Evolutionary conservation across 2,113 vertebrate genomes (phyloP), one percentile per base, ranked within the genome.

Genomic region (Steatornis caripensis): DNA sequence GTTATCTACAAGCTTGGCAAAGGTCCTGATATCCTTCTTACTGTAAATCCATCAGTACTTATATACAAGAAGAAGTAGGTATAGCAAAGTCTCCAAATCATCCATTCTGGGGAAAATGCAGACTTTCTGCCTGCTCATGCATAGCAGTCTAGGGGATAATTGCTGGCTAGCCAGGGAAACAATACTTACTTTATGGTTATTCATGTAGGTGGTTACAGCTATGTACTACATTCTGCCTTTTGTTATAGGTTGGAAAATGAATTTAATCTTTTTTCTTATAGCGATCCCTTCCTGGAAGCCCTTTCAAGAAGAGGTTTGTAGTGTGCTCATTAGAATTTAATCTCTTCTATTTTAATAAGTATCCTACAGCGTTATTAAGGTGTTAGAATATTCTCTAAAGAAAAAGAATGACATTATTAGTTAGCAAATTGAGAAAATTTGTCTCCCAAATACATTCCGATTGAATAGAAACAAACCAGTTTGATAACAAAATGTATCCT

Each of bases 341-440:
- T 87, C 19, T 96, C 57, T 75, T 75, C 14, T 48, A 64, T 62
- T 95, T 90, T 92, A 84, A 71, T 92, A 90, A 89, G 64, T 65
- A 70, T 70, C 64, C 76, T 89, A 77, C 37, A 4, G 5, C 36
- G 51, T 76, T 90, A 92, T 85, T 90, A 72, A 85, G 34, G 46
- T 90, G 62, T 61, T 96, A 58, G 26, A 90, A 88, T 74, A 77
- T 84, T 17, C 34, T 53, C 45, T 64, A 32, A 70, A 61, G 46
- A 68, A 69, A 65, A 87, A 62, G 7, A 76, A 80, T 26, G 2
- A 46, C 46, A 45, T 70, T 34, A 76, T 86, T 86, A 89, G 32
- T 87, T 74, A 84, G 69, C 26, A 89, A 93, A 89, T 70, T 51
- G 78, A 62, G 79, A 92, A 55, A 70, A 86, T 72, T 39, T 10